Base-by-base conservation (phyloP, 2,797 vertebrate species). In the Amazonetta brasiliensis region DNA sequence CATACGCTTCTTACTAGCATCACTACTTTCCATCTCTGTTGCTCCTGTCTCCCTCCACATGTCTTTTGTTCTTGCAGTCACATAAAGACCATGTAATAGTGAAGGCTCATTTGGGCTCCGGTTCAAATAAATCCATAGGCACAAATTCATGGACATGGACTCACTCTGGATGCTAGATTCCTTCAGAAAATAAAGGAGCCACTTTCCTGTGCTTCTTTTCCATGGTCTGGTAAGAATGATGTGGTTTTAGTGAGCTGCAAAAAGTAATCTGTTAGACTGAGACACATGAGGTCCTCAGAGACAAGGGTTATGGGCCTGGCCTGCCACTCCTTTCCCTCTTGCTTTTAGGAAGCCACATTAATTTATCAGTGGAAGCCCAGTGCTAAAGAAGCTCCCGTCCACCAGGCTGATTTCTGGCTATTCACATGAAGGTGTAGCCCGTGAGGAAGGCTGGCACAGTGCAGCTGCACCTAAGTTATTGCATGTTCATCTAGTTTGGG, bases 361-460 rank as follows among this genome's bases (percentile, higher is more conserved):
- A 37, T 58, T 62, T 54, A 76, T 10, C n/a, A 76, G 25, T 19
- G 9, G 11, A 83, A 63, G 39, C n/a, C 20, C 30, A 2, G 2
- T 37, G 22, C 41, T 80, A 11, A 90, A 46, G 19, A 60, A 78
- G 16, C 7, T 37, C 28, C 19, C 13, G 4, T 54, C 12, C 19
- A 35, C 12, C 30, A n/a, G 11, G 22, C 37, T 67, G 68, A 62
- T 22, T 67, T 89, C 35, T 64, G 33, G 28, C 25, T 39, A 7
- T 9, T 26, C 35, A 6, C 26, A 44, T 30, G 52, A 78, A 78
- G 77, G 25, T 13, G 25, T 3, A 48, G 43, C 19, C 31, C 31
- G 9, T 4, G 0, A 4, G 11, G 10, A 15, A 66, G 56, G 31
- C 48, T 50, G 55, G 23, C 2, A 0, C 25, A 59, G 52, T 23